Evolutionary conservation across 1,140 invertebrate species (phyloP), one percentile per base, ranked within the genome.

Genomic region (Sycobia sp.): DNA sequence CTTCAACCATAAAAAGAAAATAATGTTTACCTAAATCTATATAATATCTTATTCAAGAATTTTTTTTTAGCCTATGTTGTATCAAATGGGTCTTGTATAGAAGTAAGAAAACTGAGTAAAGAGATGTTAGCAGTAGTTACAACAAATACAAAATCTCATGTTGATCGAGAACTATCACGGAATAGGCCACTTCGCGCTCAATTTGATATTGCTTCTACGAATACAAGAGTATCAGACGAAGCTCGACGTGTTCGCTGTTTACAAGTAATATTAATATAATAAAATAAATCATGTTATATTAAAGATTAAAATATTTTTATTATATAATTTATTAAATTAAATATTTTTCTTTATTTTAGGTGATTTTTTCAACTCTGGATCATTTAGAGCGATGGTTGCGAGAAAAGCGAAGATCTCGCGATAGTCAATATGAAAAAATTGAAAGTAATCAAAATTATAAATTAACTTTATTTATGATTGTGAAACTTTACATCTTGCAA

Each of bases 371-470:
- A 5, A 73, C 90, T 20, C 72, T 91, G 55, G 91, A 92, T 74
- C 90, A 91, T 69, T 74, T 92, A 13, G 86, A 90, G 72, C 83
- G 88, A 55, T 92, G 90, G 89, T 70, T 90, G 0, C 76, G 86
- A 59, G 88, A 91, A 73, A 49, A 74, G 81, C 61, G n/a, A 65
- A 23, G 76, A 76, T 20, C 82, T 76, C 29, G 51, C 63, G 22
- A 70, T 68, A 22, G 68, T 83, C 49, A 54, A 49, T 56, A 23
- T 44, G 47, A 32, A 63, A 53, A 47, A 38, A 67, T 58, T 81
- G 79, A 67, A 79, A 78, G 82, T 83, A 73, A 62, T 44, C 44
- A 44, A 4, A 32, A 4, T 32, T 32, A 56, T 29, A 16, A n/a
- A 29, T 0, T 29, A 53, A 23, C n/a, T n/a, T n/a, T n/a, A n/a